A percentile compares a stretch with the other conserved stretches of the same genome.
phyloP scores from a whole-genome alignment of 2,888 invertebrate species.

The Cremastinae sp. region DNA sequence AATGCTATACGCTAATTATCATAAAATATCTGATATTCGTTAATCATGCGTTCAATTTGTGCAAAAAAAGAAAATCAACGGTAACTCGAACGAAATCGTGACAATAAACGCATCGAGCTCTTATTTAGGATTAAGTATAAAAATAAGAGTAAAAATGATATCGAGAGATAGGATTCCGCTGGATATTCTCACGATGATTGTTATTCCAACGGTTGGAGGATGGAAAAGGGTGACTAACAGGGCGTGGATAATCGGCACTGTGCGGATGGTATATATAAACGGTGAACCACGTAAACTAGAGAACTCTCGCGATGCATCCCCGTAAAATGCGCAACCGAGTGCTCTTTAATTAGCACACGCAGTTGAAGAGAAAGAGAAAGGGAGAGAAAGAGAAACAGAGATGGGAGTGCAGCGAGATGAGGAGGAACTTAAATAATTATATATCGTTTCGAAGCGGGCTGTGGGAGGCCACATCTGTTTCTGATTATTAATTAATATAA shows the following conservation, averaged over 20 bases:
- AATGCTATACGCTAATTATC: too few species aligned
- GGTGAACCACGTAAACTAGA: constrained; percentile 32
- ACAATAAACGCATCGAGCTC: too few species aligned
- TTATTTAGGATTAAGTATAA: too few species aligned
- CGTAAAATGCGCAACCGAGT: constrained; percentile 73
- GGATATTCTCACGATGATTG: constrained; percentile 30
- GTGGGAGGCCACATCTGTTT: constrained; percentile 77
- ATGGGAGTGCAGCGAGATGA: constrained; percentile 49
- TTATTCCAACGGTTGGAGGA: constrained; percentile 31
- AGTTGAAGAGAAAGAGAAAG: constrained; percentile 46
- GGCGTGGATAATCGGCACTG: constrained; percentile 49
- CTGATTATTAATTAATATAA: constrained; percentile 80
- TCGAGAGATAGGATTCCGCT: constrained; percentile 26
- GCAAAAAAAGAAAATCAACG: too few species aligned
- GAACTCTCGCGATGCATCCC: constrained; percentile 67
- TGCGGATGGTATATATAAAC: constrained; percentile 21
- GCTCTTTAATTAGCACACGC: constrained; percentile 77
- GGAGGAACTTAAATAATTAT: constrained; percentile 76
- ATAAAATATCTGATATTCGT: too few species aligned
- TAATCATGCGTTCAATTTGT: too few species aligned
- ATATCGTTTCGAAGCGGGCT: constrained; percentile 71
- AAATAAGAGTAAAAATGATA: constrained; percentile 4
- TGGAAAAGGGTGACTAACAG: constrained; percentile 52
- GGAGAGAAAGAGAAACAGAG: constrained; percentile 44
- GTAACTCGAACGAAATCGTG: too few species aligned